A percentile compares a stretch with the other conserved stretches of the same genome.
These are phyloP conservation scores for Nematostella vectensis DNA, from an alignment of 92 coral and sea anemone genomes.

Conservation along the genomic window DNA sequence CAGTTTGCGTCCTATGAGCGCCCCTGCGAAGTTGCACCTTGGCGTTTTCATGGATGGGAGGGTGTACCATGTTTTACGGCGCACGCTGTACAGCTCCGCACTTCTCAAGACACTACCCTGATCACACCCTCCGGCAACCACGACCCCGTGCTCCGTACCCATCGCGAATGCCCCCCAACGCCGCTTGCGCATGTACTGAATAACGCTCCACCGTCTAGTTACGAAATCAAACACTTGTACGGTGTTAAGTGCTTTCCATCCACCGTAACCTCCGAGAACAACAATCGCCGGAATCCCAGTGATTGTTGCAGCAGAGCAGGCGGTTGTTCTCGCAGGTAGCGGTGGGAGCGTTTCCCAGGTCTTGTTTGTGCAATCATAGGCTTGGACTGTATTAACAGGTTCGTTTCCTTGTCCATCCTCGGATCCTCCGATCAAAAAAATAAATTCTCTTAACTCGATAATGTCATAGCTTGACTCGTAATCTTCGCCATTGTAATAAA, in stretches of 20 bases:
- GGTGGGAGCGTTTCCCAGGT: constrained; percentile 53
- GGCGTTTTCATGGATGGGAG: constrained; percentile 51
- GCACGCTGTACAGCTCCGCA: constrained; percentile 63
- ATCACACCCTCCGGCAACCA: constrained; percentile 79
- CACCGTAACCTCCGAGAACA: constrained; percentile 76
- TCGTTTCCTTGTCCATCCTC: constrained; percentile 44
- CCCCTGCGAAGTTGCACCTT: constrained; percentile 77
- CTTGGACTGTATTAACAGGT: constrained; percentile 41
- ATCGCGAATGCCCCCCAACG: constrained; percentile 68
- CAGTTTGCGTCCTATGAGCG: constrained; percentile 48
- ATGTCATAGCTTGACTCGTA: constrained; percentile 65
- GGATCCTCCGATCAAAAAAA: constrained; percentile 67
- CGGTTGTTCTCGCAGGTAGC: constrained; percentile 65
- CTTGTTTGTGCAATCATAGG: constrained; percentile 34
- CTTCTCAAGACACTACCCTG: constrained; percentile 71
- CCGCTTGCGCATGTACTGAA: constrained; percentile 68
- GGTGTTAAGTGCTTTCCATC: constrained; percentile 72
- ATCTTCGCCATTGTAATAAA: constrained; percentile 21
- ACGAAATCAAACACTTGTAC: constrained; percentile 77
- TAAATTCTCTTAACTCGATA: constrained; percentile 52
- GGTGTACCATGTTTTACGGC: constrained; percentile 64
- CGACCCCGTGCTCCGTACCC: constrained; percentile 68
- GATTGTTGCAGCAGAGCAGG: constrained; percentile 55
- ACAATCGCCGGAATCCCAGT: constrained; percentile 61
- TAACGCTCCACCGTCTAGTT: constrained; percentile 49